Conservation (phyloP, 64 coral and sea anemone species). For the Montipora efflorescens region DNA sequence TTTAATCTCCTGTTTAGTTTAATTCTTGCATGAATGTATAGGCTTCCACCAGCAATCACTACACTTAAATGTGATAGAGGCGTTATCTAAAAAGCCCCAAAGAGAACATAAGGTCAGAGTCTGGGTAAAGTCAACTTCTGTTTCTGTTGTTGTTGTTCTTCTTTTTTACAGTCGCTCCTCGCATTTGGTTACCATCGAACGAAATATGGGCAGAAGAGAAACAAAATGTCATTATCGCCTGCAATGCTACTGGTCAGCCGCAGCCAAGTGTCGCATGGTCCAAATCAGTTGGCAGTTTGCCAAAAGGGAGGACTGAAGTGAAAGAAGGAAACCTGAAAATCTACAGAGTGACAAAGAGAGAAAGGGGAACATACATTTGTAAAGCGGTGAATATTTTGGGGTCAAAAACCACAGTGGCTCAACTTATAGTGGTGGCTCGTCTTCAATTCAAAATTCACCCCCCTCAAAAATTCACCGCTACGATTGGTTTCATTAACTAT, state of each 20-base stretch:
- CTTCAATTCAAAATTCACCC: too few relatives aligned
- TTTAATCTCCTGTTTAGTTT: accelerated
- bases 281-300: background rate
- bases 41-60: too few relatives aligned
- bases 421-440: too few relatives aligned
- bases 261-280: background rate
- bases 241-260: background rate
- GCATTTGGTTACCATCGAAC: background rate
- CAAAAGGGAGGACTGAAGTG: too few relatives aligned
- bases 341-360: background rate
- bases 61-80: too few relatives aligned
- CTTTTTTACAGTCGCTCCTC: background rate
- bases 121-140: too few relatives aligned
- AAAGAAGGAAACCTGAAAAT: too few relatives aligned
- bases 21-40: too few relatives aligned
- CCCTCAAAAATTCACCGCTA: too few relatives aligned
- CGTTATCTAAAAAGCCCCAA: too few relatives aligned
- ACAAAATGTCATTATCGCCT: background rate
- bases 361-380: slow-evolving; percentile 27
- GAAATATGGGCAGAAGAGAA: background rate
- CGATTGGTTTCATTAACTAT: too few relatives aligned
- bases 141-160: background rate
- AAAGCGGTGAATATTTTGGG: slow-evolving; percentile 44
- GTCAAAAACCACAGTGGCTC: background rate
- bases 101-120: too few relatives aligned